A percentile compares a stretch with the other conserved stretches of the same genome.
phyloP scores from a whole-genome alignment of 1,140 invertebrate genomes.

The Coenobita brevimanus region DNA sequence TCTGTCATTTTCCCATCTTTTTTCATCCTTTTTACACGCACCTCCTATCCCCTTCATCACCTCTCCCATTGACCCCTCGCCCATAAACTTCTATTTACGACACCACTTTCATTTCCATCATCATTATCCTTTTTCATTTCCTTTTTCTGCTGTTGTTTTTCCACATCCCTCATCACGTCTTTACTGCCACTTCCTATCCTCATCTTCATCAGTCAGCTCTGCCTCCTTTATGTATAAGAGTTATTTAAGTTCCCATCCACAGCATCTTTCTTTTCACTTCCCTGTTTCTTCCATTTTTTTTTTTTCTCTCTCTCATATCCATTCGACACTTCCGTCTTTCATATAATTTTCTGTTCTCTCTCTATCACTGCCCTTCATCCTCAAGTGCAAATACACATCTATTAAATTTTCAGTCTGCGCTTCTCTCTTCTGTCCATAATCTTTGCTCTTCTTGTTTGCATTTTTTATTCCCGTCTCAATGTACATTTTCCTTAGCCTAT shows the following conservation, averaged over 20 bases:
- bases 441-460: background rate
- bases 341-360: background rate
- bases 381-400: too few species aligned
- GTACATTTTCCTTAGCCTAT: too few species aligned
- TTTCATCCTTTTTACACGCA: too few species aligned
- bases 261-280: background rate
- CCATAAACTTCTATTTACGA: background rate
- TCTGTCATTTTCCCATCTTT: too few species aligned
- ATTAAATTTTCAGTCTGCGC: too few species aligned
- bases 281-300: too few species aligned
- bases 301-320: background rate
- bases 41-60: background rate
- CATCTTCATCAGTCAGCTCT: too few species aligned
- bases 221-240: too few species aligned
- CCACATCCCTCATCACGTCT: background rate
- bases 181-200: background rate
- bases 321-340: background rate
- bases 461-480: too few species aligned
- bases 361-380: background rate
- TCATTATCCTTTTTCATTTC: background rate
- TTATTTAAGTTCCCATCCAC: too few species aligned
- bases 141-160: background rate
- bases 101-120: background rate
- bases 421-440: background rate
- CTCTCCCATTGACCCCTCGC: background rate